Base-by-base conservation (phyloP, 1,140 invertebrate species). In the Pseudomyrmex cubaensis region DNA sequence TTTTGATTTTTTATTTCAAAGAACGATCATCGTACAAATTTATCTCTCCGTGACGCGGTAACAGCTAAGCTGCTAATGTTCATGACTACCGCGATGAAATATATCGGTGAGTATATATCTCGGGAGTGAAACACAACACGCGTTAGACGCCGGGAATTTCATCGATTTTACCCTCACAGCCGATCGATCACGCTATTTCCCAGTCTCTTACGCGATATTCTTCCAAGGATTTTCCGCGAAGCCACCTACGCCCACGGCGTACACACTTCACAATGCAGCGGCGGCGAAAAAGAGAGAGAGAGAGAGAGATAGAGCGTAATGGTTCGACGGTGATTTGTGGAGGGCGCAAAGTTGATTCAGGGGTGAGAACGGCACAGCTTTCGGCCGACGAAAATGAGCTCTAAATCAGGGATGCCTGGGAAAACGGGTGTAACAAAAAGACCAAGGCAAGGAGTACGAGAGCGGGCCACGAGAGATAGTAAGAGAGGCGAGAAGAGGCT, bases 321-420 rank as follows among this genome's bases (percentile, higher is more conserved):
- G 67, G 88, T 74, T 88, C 74, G 76, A 74, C 82, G 82, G 87
- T 89, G 88, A 89, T 89, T 89, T 89, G 88, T 89, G 88, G 87
- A 76, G 87, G 88, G 85, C 61, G 87, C 82, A 89, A 89, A 88
- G 88, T 89, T 89, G 88, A 89, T 89, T 89, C 91, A 90, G 90
- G 89, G 90, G 89, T 88, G 91, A 90, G 90, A 90, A 91, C 83
- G 90, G 83, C 80, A 89, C 86, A 88, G 85, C 89, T 91, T 86
- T 90, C 89, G 89, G 77, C 87, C 87, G 86, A 89, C 78, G 89
- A 92, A 90, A 92, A 92, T 91, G 90, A 92, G 91, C 90, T 90
- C 85, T 92, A 92, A 92, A 92, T 92, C 91, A 92, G 89, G 87
- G 83, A 88, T 73, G 87, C 85, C 88, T 86, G 62, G 85, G 89